Evolutionary conservation across 1,140 invertebrate genomes (phyloP).

Genomic region (Lepidotrigona ventralis): DNA sequence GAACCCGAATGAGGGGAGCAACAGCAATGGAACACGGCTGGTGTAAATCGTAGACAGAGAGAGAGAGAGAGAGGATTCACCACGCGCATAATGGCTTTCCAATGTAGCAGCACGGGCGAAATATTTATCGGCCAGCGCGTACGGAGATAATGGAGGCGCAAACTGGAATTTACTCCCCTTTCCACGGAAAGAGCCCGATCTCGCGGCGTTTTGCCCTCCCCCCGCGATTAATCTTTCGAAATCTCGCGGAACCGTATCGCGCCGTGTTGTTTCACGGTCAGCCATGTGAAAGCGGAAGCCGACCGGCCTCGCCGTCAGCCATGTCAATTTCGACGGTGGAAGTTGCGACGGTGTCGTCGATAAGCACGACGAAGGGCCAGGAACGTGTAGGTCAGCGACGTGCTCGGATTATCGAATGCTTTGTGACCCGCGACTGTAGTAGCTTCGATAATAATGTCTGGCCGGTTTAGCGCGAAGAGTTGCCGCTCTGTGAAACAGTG

Average conservation of each 20-base stretch:
- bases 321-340: not conserved
- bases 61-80: constrained; percentile 17
- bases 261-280: not conserved
- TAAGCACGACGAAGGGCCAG: not conserved
- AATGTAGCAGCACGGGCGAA: constrained; percentile 66
- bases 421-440: not conserved
- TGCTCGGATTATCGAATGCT: not conserved
- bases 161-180: constrained; percentile 62
- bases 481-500: not conserved
- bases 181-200: not conserved
- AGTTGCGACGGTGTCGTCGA: not conserved
- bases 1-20: constrained; percentile 38
- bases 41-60: constrained; percentile 48
- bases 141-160: constrained; percentile 64
- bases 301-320: not conserved
- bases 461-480: no score
- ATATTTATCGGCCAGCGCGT: constrained; percentile 60
- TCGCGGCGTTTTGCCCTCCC: not conserved
- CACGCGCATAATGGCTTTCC: constrained; percentile 74
- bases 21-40: constrained; percentile 10
- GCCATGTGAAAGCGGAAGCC: not conserved
- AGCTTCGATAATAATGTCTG: no score
- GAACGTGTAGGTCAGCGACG: no score
- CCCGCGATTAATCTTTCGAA: not conserved
- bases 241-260: not conserved